A percentile compares a stretch with the other conserved stretches of the same genome.
phyloP scores from a whole-genome alignment of 2,888 invertebrate genomes.

The Chydorus sphaericus region DNA sequence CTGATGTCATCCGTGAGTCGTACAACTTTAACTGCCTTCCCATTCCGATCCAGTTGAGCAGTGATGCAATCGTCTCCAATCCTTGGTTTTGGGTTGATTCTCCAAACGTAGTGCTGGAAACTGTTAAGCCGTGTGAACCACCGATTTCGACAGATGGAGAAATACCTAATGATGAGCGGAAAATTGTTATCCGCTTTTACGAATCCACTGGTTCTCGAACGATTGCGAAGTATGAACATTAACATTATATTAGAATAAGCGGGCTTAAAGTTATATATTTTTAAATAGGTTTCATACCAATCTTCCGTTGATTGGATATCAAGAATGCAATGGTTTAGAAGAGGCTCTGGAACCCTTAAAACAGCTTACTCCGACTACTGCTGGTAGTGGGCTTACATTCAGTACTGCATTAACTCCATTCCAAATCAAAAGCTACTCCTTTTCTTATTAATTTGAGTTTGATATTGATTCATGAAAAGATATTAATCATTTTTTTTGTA shows the following conservation, averaged over 20 bases:
- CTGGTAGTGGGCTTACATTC: not conserved
- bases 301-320: slow-evolving; percentile 18
- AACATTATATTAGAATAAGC: not conserved
- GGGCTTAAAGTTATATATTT: not conserved
- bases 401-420: slow-evolving; percentile 7
- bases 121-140: slow-evolving; percentile 29
- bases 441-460: slow-evolving; percentile 6
- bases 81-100: slow-evolving; percentile 24
- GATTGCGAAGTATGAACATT: slow-evolving; percentile 13
- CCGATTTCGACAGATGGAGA: no score
- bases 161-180: no score
- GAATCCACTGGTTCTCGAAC: slow-evolving; percentile 29
- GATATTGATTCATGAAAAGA: not conserved
- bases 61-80: not conserved
- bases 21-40: slow-evolving; percentile 30
- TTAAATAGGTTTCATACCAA: slow-evolving; percentile 16
- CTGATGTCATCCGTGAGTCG: slow-evolving; percentile 30
- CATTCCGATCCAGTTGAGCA: not conserved
- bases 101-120: slow-evolving; percentile 27
- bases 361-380: not conserved
- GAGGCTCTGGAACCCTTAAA: slow-evolving; percentile 3
- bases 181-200: slow-evolving; percentile 28
- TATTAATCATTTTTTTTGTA: not conserved
- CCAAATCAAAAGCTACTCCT: slow-evolving; percentile 11
- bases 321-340: slow-evolving; percentile 21